Percentiles rank a stretch among this genome's conserved stretches.
phyloP scores from a whole-genome alignment of 2,797 vertebrate genomes.

The Micromesistius poutassou region DNA sequence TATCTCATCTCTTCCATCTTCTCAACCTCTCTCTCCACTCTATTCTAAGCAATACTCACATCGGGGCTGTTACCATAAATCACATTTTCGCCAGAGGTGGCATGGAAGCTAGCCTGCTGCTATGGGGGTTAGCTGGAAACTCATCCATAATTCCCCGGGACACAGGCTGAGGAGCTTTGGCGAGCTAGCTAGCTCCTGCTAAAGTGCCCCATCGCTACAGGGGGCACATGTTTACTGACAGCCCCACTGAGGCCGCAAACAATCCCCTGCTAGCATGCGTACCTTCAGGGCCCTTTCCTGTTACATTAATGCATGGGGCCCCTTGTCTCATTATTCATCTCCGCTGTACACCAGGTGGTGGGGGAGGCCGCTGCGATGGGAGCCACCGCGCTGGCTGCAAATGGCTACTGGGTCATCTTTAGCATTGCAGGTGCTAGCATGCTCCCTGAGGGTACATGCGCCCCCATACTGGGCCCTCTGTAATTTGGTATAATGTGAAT shows the following conservation, averaged over 20 bases:
- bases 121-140: constrained; percentile 55
- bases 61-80: constrained; percentile 66
- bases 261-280: constrained; percentile 66
- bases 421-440: constrained; percentile 61
- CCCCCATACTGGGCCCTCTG: constrained; percentile 41
- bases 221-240: constrained; percentile 76
- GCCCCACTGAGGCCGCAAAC: constrained; percentile 68
- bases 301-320: constrained; percentile 73
- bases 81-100: constrained; percentile 64
- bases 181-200: constrained; percentile 50
- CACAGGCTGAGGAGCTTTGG: constrained; percentile 46
- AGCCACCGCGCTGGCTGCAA: constrained; percentile 51
- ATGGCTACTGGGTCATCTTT: constrained; percentile 67
- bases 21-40: constrained; percentile 46
- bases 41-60: constrained; percentile 69
- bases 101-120: constrained; percentile 61
- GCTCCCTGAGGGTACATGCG: constrained; percentile 51
- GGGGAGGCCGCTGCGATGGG: constrained; percentile 55
- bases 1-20: neutral
- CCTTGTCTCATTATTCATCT: constrained; percentile 74
- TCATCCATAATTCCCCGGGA: constrained; percentile 70
- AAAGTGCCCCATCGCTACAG: constrained; percentile 60
- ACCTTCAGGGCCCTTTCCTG: constrained; percentile 65
- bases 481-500: constrained; percentile 45
- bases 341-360: constrained; percentile 62